Evolutionary conservation across 1,140 invertebrate species (phyloP).

Genomic region (Apolygus lucorum): DNA sequence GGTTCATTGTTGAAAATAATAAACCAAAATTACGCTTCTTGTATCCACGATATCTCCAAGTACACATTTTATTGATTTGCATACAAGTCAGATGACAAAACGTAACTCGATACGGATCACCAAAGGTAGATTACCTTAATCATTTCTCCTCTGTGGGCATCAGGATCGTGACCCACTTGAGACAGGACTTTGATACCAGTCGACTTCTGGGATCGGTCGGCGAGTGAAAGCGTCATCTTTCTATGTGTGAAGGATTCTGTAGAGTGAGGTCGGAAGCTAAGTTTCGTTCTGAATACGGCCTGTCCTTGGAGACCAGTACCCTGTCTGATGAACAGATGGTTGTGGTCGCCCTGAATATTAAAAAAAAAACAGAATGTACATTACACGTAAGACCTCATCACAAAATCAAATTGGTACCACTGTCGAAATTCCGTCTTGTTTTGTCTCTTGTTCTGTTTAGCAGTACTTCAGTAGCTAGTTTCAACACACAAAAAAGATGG

Average conservation of each 20-base stretch:
- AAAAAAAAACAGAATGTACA: background rate
- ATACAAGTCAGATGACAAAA: no score
- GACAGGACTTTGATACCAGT: constrained; percentile 94
- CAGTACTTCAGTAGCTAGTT: no score
- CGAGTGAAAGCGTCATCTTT: constrained; percentile 96
- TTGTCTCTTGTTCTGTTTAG: no score
- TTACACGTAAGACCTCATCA: background rate
- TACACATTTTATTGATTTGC: no score
- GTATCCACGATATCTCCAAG: no score
- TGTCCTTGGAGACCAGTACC: constrained; percentile 96
- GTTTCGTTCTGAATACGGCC: constrained; percentile 90
- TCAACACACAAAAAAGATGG: no score
- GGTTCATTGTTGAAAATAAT: no score
- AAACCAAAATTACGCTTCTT: no score
- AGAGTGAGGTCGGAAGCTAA: constrained; percentile 94
- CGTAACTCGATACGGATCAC: no score
- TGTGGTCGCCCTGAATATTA: constrained; percentile 72
- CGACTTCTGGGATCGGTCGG: constrained; percentile 92
- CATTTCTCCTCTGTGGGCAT: constrained; percentile 79
- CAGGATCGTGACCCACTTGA: constrained; percentile 87
- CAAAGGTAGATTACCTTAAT: constrained; percentile 74
- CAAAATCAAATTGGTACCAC: no score
- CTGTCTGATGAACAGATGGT: constrained; percentile 92
- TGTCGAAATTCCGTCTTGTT: no score
- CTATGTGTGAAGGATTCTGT: constrained; percentile 97